phyloP scores from a whole-genome alignment of 2,797 vertebrate genomes.

The Cyprinella venusta region DNA sequence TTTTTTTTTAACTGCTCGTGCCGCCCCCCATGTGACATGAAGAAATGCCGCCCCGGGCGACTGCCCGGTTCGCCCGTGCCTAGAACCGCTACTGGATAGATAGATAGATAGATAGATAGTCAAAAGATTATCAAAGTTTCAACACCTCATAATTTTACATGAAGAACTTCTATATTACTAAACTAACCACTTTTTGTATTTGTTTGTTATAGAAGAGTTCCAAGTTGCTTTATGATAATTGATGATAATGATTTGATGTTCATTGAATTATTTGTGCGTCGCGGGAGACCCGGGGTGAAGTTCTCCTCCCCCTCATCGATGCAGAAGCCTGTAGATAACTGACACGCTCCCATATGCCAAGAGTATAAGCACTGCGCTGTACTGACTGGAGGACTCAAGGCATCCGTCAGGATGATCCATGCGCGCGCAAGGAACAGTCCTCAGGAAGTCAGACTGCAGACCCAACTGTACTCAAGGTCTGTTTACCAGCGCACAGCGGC shows the following conservation, averaged over 20 bases:
- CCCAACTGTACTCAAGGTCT: conserved; percentile 43
- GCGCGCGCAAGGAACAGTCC: conserved; percentile 26
- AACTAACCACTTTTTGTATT: not conserved
- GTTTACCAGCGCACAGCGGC: conserved; percentile 47
- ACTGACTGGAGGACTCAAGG: conserved; percentile 29
- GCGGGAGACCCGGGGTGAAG: not conserved
- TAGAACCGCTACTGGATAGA: too few relatives aligned
- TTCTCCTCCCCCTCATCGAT: conserved; percentile 3
- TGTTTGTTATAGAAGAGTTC: not conserved
- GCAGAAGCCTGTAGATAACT: conserved; percentile 18
- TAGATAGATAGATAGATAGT: too few relatives aligned
- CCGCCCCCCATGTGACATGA: too few relatives aligned
- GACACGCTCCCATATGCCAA: conserved; percentile 52
- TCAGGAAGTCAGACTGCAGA: conserved; percentile 42
- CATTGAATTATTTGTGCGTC: conserved; percentile 4
- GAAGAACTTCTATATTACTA: not conserved
- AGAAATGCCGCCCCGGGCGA: too few relatives aligned
- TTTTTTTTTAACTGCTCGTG: too few relatives aligned
- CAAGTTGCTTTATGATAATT: conserved; percentile 1
- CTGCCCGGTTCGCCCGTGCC: too few relatives aligned
- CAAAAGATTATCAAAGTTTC: not conserved
- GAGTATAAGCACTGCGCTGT: conserved; percentile 47
- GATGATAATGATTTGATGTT: not conserved
- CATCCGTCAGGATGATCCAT: conserved; percentile 51
- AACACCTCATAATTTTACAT: not conserved